Percentiles rank a stretch among this genome's conserved stretches.
Evolutionary conservation across 2,888 invertebrate genomes (phyloP).

Genomic region (Calliphora vomitoria): DNA sequence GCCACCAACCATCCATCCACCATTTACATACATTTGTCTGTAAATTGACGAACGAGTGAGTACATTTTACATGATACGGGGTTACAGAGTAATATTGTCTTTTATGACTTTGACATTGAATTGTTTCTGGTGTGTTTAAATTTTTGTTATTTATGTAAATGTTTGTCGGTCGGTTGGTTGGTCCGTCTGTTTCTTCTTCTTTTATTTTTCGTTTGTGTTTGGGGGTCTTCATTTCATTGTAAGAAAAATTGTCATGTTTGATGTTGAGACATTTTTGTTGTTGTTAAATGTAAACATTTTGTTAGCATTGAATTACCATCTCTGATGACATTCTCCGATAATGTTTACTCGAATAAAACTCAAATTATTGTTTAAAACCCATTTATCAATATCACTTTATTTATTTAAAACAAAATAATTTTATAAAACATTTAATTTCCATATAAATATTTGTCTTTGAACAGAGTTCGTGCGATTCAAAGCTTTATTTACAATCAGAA

Average conservation of each 20-base stretch:
- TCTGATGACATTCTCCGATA: slow-evolving; percentile 74
- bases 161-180: slow-evolving; percentile 33
- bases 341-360: slow-evolving; percentile 74
- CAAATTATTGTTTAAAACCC: slow-evolving; percentile 69
- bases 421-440: background rate
- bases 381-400: slow-evolving; percentile 74
- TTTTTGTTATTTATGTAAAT: slow-evolving; percentile 60
- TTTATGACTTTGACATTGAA: slow-evolving; percentile 76
- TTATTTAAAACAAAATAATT: slow-evolving; percentile 2
- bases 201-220: slow-evolving; percentile 69
- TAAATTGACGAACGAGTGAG: background rate
- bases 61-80: slow-evolving; percentile 18
- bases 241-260: slow-evolving; percentile 46
- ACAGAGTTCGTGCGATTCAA: background rate
- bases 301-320: slow-evolving; percentile 73
- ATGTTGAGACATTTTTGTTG: slow-evolving; percentile 51
- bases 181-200: slow-evolving; percentile 46
- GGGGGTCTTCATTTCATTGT: slow-evolving; percentile 67
- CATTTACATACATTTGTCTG: background rate
- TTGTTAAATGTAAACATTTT: slow-evolving; percentile 73
- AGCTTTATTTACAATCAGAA: slow-evolving; percentile 13
- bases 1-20: slow-evolving; percentile 3
- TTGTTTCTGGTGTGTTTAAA: slow-evolving; percentile 58
- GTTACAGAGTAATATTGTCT: slow-evolving; percentile 13
- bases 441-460: background rate